These are phyloP conservation scores for Invenusta paracnida DNA, from an alignment of 2,888 invertebrate genomes.

Conservation along the genomic window DNA sequence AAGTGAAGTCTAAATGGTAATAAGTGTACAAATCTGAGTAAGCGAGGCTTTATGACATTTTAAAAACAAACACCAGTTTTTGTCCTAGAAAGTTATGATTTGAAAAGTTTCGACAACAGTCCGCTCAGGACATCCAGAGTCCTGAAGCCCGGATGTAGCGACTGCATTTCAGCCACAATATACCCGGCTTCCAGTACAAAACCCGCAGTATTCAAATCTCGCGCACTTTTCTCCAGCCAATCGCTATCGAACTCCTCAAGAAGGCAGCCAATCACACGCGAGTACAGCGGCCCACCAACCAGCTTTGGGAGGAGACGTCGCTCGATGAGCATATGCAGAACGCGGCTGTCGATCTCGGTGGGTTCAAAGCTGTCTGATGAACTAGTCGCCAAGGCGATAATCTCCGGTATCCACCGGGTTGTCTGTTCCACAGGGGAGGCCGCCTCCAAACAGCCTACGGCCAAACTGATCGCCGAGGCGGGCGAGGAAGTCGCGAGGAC, in stretches of 20 bases:
- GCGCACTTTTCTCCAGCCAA: constrained; percentile 4
- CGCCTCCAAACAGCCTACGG: not conserved
- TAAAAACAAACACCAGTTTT: too few species aligned
- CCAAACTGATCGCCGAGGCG: not conserved
- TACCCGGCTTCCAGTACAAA: not conserved
- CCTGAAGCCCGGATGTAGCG: not conserved
- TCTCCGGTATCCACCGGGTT: not conserved
- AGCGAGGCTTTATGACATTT: too few species aligned
- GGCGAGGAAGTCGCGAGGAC: not conserved
- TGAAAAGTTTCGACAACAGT: not conserved
- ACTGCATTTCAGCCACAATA: not conserved
- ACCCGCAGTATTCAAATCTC: not conserved
- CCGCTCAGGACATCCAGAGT: not conserved
- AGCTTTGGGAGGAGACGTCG: not conserved
- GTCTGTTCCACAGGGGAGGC: not conserved
- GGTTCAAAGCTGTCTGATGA: not conserved
- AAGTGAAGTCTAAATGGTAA: too few species aligned
- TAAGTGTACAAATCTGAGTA: too few species aligned
- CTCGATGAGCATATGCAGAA: not conserved
- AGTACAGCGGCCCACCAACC: not conserved
- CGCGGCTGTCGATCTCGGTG: not conserved
- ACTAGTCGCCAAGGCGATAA: not conserved
- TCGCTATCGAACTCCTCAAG: not conserved
- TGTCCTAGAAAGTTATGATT: too few species aligned
- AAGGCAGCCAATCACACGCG: not conserved